phyloP scores from a whole-genome alignment of 2,113 vertebrate genomes.

The Barbus barbus region DNA sequence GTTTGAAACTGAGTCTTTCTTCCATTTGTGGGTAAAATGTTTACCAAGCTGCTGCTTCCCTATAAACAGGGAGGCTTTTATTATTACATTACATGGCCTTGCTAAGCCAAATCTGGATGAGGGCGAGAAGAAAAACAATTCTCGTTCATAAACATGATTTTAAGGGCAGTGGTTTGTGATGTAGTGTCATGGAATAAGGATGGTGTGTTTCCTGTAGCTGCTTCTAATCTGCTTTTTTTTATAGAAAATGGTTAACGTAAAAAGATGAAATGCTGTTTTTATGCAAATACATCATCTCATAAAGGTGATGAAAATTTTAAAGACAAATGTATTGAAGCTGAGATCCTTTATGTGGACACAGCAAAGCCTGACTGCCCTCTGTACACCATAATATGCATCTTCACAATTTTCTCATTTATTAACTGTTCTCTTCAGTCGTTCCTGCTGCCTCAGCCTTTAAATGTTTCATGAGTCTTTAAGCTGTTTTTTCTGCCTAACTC shows the following conservation, averaged over 20 bases:
- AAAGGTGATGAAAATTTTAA: constrained; percentile 10
- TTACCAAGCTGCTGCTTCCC: not conserved
- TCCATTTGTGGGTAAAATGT: constrained; percentile 5
- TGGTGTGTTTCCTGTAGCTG: not conserved
- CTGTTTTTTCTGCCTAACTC: constrained; percentile 72
- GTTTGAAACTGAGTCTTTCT: constrained; percentile 12
- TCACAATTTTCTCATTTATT: constrained; percentile 71
- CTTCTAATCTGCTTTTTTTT: not conserved
- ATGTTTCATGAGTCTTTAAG: constrained; percentile 81
- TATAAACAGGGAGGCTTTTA: constrained; percentile 15
- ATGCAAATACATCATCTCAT: constrained; percentile 25
- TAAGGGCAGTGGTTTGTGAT: not conserved
- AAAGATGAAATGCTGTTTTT: not conserved
- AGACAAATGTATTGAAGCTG: not conserved
- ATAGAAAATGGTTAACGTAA: not conserved
- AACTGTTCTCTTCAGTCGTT: constrained; percentile 63
- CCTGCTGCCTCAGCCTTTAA: constrained; percentile 71
- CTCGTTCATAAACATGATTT: not conserved
- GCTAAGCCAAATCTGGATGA: constrained; percentile 3
- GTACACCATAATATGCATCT: constrained; percentile 64
- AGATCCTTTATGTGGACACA: constrained; percentile 28
- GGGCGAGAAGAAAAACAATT: constrained; percentile 17
- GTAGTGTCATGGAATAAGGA: not conserved
- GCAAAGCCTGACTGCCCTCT: constrained; percentile 49
- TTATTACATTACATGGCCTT: not conserved